Percentiles rank a stretch among this genome's conserved stretches.
These are phyloP conservation scores for Actenoides lindsayi DNA, from an alignment of 2,113 vertebrate genomes.

Conservation along the genomic window DNA sequence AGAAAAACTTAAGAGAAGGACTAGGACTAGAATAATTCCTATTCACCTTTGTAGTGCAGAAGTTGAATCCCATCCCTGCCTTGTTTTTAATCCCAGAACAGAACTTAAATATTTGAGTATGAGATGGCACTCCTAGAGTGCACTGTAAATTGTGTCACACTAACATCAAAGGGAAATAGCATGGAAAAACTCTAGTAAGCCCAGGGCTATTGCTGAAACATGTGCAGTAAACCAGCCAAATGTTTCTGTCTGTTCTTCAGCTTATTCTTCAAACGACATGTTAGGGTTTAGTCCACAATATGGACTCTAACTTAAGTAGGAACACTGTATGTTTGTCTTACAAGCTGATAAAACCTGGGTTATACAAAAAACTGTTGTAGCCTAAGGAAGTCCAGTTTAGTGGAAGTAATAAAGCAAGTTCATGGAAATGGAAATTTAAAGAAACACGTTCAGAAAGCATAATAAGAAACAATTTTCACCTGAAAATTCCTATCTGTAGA, in stretches of 20 bases:
- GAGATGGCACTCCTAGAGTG: neutral
- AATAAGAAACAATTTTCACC: conserved; percentile 46
- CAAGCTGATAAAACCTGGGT: neutral
- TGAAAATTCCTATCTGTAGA: conserved; percentile 38
- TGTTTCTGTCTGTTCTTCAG: conserved; percentile 30
- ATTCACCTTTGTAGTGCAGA: neutral
- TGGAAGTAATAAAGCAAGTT: neutral
- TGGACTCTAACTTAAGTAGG: neutral
- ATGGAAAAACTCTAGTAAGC: conserved; percentile 39
- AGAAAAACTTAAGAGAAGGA: neutral
- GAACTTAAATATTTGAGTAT: neutral
- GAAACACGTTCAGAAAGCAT: conserved; percentile 12
- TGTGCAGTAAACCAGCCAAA: conserved; percentile 13
- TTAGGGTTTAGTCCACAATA: neutral
- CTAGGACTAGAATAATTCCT: neutral
- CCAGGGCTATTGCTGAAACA: conserved; percentile 24
- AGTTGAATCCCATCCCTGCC: neutral
- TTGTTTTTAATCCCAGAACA: neutral
- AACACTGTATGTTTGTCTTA: neutral
- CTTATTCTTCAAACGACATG: conserved; percentile 18
- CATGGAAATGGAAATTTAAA: conserved; percentile 12
- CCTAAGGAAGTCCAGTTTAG: neutral
- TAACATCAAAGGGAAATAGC: conserved; percentile 23
- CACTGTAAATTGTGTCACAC: conserved; percentile 12
- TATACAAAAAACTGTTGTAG: neutral